A percentile compares a stretch with the other conserved stretches of the same genome.
Conservation (phyloP, 2,113 vertebrate species). For the Struthio camelus region DNA sequence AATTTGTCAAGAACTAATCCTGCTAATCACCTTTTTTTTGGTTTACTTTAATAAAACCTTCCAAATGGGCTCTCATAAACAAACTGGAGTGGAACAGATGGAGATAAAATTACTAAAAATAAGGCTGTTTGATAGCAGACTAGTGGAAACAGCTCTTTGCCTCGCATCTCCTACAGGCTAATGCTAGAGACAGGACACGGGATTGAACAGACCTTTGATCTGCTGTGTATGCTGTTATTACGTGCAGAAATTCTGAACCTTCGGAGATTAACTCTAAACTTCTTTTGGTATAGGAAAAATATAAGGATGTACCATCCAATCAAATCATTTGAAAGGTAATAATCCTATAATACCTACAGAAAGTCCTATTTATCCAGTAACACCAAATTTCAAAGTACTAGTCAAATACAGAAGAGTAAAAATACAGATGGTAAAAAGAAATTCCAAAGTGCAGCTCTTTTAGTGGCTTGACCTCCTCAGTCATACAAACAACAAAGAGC, state of each 20-base stretch:
- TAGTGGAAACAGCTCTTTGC: neutral
- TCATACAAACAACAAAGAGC: neutral
- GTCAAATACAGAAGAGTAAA: neutral
- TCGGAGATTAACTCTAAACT: neutral
- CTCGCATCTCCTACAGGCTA: neutral
- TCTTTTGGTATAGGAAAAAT: neutral
- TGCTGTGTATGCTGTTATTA: fast-evolving
- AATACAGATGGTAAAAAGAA: neutral
- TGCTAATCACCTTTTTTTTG: neutral
- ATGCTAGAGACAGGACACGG: neutral
- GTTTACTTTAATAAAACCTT: neutral
- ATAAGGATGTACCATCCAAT: neutral
- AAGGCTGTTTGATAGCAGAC: neutral
- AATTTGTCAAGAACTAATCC: neutral
- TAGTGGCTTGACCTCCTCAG: neutral
- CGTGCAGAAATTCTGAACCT: neutral
- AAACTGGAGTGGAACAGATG: neutral
- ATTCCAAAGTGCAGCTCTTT: neutral
- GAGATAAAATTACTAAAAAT: neutral
- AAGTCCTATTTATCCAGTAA: neutral
- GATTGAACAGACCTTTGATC: neutral
- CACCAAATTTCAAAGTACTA: neutral
- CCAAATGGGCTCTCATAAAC: neutral
- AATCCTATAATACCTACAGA: neutral
- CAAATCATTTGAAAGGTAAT: neutral